Base-by-base conservation (phyloP, 2,888 invertebrate genomes). In the Eristalis tenax region DNA sequence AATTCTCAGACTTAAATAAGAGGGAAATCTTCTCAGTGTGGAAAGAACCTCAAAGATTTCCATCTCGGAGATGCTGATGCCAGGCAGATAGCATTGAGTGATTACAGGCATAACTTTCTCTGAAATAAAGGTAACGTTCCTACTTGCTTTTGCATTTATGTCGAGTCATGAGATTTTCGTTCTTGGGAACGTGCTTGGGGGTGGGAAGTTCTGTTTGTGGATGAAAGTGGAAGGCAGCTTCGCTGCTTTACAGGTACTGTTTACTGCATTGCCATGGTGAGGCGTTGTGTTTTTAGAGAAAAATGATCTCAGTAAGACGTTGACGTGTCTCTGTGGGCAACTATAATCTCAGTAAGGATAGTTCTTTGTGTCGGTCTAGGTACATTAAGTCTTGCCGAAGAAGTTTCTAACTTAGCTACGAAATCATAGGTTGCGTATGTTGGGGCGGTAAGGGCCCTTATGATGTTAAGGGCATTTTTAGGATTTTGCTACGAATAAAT, bases 21-120 rank as follows among this genome's bases (percentile, higher is more conserved):
- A 81, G 69, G 59, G 32, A 76, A 71, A 82, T 76, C 65, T 61
- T 66, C 63, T 81, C 69, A 63, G 22, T 6, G 40, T 23, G 61
- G 35, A 15, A 66, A 28, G 32, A 11, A 74, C 64, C 65, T n/a
- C n/a, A 35, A 64, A 64, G 50, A 64, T 32, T 64, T 74, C 11
- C 10, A 18, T 61, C 61, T 71, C 50, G 50, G 50, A 6, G 8
- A 50, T 50, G 50, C 50, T 18, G 50, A 50, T 18, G n/a, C 18
- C 18, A 18, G 1, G 4, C 8, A 38, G 15, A 38, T 65, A 38
- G 15, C 35, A n/a, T 28, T 63, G 22, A 22, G 63, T 50, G 50
- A 26, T 43, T 50, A 15, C 4, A 28, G 5, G 65, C 22, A 65
- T n/a, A 6, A 50, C 56, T 22, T 26, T 40, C 65, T 32, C 32